These are phyloP conservation scores for Schizopygopsis malacanthus DNA, from an alignment of 2,797 vertebrate genomes.

Conservation along the genomic window DNA sequence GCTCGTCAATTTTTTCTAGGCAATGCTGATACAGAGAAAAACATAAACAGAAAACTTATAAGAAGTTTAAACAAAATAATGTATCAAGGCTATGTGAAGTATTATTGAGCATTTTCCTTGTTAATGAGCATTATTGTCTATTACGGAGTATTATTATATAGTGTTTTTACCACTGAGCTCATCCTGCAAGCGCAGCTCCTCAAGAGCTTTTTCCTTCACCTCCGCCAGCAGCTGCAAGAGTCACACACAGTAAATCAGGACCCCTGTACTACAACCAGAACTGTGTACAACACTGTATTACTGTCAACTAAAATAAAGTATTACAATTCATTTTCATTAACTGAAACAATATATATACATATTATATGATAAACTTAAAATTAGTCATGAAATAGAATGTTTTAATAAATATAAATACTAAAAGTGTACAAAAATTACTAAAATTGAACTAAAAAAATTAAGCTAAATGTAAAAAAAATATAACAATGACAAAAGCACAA, in stretches of 20 bases:
- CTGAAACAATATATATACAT: background rate
- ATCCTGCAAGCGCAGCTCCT: constrained; percentile 80
- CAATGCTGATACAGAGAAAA: background rate
- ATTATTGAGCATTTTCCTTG: background rate
- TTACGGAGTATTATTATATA: background rate
- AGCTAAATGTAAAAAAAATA: background rate
- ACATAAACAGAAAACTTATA: too few relatives aligned
- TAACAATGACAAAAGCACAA: background rate
- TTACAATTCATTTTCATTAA: background rate
- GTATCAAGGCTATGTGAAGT: background rate
- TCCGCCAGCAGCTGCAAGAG: constrained; percentile 83
- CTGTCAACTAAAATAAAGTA: background rate
- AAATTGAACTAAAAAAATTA: too few relatives aligned
- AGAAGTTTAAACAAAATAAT: background rate
- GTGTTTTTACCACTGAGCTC: constrained; percentile 57
- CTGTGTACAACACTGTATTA: background rate
- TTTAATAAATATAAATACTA: background rate
- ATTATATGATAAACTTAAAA: background rate
- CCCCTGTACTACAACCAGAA: background rate
- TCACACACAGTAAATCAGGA: background rate
- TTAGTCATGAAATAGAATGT: background rate
- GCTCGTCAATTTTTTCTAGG: background rate
- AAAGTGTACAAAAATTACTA: background rate
- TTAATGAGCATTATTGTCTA: background rate
- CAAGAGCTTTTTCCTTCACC: constrained; percentile 87